Evolutionary conservation across 1,140 invertebrate genomes (phyloP).

Genomic region (Caenorhabditis remanei): DNA sequence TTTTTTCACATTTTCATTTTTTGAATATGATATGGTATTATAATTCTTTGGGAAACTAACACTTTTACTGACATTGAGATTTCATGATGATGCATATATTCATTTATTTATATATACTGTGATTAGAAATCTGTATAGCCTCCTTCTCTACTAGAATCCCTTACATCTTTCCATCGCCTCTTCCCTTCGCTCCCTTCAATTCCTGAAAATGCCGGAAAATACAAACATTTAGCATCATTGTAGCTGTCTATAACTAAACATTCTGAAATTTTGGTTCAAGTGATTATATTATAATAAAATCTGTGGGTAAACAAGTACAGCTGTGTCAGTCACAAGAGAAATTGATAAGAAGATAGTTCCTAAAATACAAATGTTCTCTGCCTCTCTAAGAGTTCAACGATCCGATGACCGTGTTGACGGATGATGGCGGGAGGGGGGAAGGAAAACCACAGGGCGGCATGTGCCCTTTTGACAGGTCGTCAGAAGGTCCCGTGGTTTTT

Average conservation of each 20-base stretch:
- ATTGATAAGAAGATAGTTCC: slow-evolving; percentile 3
- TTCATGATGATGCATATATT: neutral
- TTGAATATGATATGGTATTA: neutral
- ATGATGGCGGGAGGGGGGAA: too few relatives aligned
- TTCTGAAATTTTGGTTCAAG: neutral
- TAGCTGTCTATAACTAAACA: neutral
- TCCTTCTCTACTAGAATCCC: neutral
- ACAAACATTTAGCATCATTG: neutral
- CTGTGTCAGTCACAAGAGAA: slow-evolving; percentile 15
- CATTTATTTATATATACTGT: neutral
- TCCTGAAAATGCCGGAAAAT: neutral
- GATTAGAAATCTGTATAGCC: slow-evolving; percentile 28
- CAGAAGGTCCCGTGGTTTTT: slow-evolving; percentile 20
- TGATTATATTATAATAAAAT: neutral
- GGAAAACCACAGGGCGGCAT: neutral
- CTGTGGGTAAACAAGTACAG: neutral
- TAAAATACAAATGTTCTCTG: slow-evolving; percentile 10
- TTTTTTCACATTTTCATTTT: neutral
- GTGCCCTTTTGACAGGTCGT: slow-evolving; percentile 46
- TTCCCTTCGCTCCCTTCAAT: neutral
- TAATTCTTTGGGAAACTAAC: neutral
- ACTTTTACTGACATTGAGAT: neutral
- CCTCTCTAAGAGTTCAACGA: slow-evolving; percentile 13
- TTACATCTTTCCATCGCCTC: neutral
- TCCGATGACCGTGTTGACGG: neutral